phyloP scores from a whole-genome alignment of 2,888 invertebrate genomes.

The Nysson spinosus region DNA sequence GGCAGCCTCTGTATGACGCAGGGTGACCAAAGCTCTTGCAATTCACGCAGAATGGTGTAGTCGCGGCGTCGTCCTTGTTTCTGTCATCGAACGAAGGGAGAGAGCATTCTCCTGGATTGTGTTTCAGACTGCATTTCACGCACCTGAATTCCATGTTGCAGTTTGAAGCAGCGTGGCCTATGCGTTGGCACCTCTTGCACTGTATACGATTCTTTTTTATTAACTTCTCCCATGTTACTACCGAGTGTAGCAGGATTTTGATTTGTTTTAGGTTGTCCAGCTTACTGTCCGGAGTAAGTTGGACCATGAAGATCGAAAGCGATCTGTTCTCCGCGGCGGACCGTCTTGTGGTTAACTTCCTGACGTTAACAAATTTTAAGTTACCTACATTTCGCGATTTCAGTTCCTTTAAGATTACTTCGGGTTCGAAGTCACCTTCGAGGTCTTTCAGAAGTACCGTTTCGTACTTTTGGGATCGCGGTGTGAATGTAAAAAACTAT shows the following conservation, averaged over 20 bases:
- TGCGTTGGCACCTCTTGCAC: constrained; percentile 6
- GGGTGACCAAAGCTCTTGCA: constrained; percentile 33
- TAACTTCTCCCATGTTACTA: background rate
- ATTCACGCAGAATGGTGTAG: background rate
- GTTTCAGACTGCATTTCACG: constrained; percentile 4
- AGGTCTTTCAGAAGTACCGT: too few species aligned
- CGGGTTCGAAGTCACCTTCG: too few species aligned
- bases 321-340: too few species aligned
- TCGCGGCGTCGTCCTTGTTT: background rate
- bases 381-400: too few species aligned
- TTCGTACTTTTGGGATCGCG: too few species aligned
- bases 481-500: too few species aligned
- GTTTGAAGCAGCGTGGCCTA: background rate
- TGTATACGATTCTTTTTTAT: background rate
- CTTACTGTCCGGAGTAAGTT: background rate
- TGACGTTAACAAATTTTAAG: too few species aligned
- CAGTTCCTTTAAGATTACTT: too few species aligned
- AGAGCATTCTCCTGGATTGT: constrained; percentile 33
- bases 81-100: background rate
- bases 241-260: background rate
- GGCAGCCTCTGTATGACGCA: constrained; percentile 41
- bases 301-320: background rate
- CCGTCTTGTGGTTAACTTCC: too few species aligned
- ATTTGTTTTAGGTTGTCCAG: background rate
- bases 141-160: constrained; percentile 3